Base-by-base conservation (phyloP, 2,797 vertebrate species). In the Synanceia verrucosa region DNA sequence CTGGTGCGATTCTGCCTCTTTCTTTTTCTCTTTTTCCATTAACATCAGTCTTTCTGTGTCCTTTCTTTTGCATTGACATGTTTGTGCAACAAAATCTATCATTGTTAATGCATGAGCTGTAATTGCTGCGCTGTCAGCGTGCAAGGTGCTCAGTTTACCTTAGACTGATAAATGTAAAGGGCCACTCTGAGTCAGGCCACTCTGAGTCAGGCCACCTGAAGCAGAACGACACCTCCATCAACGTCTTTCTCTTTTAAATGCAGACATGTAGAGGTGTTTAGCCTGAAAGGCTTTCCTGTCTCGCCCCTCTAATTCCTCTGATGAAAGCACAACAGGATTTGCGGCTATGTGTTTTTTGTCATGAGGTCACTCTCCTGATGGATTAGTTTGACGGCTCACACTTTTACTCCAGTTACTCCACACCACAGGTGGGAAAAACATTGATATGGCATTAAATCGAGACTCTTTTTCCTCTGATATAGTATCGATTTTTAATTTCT, bases 51-150 rank as follows among this genome's bases (percentile, higher is more conserved):
- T n/a, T 24, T 23, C 33, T 2, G 1, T 36, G 10, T 63, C 44
- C 34, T 5, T 58, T 72, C 73, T 44, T 85, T 70, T 58, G 26
- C 55, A 79, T 67, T 81, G 86, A 77, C 65, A 64, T 86, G 84
- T 86, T 88, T 87, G 65, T 68, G 66, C 56, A 84, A 80, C 77
- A 82, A 68, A 82, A 56, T 52, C 52, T 9, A 63, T 73, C 63
- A 88, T 88, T 83, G 18, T 83, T 90, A 77, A 91, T 89, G 76
- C 85, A 89, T 87, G 82, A 88, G 73, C 66, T 41, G 63, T 86
- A 87, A 88, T 87, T 84, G 74, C 78, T 4, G 11, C 0, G 43
- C 21, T 84, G 86, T 88, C 82, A 65, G 48, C 1, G 62, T 33
- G 58, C 50, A 2, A 71, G 61, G 58, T 61, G 23, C 58, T 59